Percentiles rank a stretch among this genome's conserved stretches.
Evolutionary conservation across 2,113 vertebrate genomes (phyloP).

Genomic region (Sitta europaea): DNA sequence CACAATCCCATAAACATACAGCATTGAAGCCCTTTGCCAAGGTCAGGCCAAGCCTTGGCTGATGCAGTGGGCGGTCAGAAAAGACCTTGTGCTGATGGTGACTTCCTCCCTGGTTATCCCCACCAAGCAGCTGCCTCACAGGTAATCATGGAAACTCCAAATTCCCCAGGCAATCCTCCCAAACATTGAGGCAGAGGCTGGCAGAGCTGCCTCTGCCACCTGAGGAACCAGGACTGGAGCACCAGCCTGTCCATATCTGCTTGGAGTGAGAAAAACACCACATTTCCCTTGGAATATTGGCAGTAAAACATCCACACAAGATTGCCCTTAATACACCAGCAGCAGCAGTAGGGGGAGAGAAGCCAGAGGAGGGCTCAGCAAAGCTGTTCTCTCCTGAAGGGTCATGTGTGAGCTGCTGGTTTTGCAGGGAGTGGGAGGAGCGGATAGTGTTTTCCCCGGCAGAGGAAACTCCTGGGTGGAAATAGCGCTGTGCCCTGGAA

Average conservation of each 20-base stretch:
- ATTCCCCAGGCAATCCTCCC: background rate
- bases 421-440: slow-evolving; percentile 10
- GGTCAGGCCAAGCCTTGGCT: background rate
- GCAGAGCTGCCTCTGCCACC: background rate
- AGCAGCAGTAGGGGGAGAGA: background rate
- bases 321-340: background rate
- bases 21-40: background rate
- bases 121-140: background rate
- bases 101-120: background rate
- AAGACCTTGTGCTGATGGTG: background rate
- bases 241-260: background rate
- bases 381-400: background rate
- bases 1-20: fast-evolving
- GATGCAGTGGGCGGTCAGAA: fast-evolving
- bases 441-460: background rate
- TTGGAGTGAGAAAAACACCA: background rate
- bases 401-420: background rate
- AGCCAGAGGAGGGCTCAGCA: background rate
- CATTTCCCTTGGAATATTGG: background rate
- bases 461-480: background rate
- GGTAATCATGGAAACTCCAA: background rate
- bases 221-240: background rate
- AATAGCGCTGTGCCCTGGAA: background rate
- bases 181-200: fast-evolving
- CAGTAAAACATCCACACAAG: background rate